phyloP scores from a whole-genome alignment of 1,140 invertebrate genomes.

The Heliothis virescens region DNA sequence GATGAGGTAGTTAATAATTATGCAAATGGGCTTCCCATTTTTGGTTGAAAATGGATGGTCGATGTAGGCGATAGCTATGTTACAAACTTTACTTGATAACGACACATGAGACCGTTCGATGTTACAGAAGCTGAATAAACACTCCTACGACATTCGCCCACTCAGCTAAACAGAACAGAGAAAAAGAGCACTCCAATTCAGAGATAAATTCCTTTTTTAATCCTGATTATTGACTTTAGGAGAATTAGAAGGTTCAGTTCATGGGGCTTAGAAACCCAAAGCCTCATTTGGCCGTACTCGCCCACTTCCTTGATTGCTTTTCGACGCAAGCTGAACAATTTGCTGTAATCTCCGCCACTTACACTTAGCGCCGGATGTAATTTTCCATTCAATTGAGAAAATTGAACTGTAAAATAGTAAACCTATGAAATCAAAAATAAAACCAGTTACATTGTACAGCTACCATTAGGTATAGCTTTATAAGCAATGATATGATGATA shows the following conservation, averaged over 20 bases:
- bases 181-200: not conserved
- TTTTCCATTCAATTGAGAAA: not conserved
- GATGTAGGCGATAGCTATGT: too few relatives aligned
- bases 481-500: too few relatives aligned
- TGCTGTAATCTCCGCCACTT: not conserved
- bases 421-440: not conserved
- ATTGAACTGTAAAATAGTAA: not conserved
- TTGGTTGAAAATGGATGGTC: too few relatives aligned
- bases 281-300: not conserved
- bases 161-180: not conserved
- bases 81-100: too few relatives aligned
- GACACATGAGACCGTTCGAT: not conserved
- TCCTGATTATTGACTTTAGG: constrained; percentile 11
- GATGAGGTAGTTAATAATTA: too few relatives aligned
- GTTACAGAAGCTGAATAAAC: not conserved
- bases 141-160: not conserved
- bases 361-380: not conserved
- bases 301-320: constrained; percentile 31
- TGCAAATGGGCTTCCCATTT: too few relatives aligned
- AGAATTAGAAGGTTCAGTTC: not conserved
- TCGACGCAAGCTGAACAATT: constrained; percentile 20
- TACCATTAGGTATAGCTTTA: not conserved
- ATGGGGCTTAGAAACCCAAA: not conserved
- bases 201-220: not conserved
- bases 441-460: not conserved